Percentiles rank a stretch among this genome's conserved stretches.
phyloP scores from a whole-genome alignment of 1,140 invertebrate genomes.

The Hylaeus anthracinus region DNA sequence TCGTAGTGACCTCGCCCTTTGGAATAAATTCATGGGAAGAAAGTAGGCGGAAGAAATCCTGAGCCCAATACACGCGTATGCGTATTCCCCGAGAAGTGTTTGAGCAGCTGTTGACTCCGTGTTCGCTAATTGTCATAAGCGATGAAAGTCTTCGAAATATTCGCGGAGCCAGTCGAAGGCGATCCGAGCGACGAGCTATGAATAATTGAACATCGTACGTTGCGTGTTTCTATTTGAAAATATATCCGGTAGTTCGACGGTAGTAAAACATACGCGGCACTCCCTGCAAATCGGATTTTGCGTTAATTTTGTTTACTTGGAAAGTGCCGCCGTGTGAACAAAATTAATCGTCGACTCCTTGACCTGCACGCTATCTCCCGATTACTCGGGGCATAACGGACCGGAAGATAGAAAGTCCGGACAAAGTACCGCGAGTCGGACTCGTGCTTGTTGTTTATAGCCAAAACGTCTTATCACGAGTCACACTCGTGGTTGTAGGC shows the following conservation, averaged over 20 bases:
- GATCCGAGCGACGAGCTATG: background rate
- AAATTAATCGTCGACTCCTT: too few relatives aligned
- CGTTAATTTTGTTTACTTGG: background rate
- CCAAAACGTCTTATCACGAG: too few relatives aligned
- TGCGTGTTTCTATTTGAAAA: background rate
- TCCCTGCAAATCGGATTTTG: background rate
- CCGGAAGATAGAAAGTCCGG: too few relatives aligned
- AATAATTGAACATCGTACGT: background rate
- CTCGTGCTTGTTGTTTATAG: too few relatives aligned
- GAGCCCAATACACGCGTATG: background rate
- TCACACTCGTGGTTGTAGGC: too few relatives aligned
- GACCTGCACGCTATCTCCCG: too few relatives aligned
- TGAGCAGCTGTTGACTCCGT: conserved; percentile 14
- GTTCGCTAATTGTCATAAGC: conserved; percentile 16
- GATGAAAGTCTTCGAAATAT: conserved; percentile 23
- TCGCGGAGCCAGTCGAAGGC: background rate
- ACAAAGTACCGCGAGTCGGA: too few relatives aligned
- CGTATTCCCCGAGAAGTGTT: conserved; percentile 15
- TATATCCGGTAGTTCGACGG: background rate
- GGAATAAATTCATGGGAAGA: background rate
- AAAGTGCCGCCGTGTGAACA: too few relatives aligned
- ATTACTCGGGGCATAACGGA: too few relatives aligned
- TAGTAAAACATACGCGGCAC: too few relatives aligned
- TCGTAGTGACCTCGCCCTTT: too few relatives aligned
- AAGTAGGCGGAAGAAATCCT: conserved; percentile 34